phyloP scores from a whole-genome alignment of 2,113 vertebrate genomes.

The Takifugu flavidus region DNA sequence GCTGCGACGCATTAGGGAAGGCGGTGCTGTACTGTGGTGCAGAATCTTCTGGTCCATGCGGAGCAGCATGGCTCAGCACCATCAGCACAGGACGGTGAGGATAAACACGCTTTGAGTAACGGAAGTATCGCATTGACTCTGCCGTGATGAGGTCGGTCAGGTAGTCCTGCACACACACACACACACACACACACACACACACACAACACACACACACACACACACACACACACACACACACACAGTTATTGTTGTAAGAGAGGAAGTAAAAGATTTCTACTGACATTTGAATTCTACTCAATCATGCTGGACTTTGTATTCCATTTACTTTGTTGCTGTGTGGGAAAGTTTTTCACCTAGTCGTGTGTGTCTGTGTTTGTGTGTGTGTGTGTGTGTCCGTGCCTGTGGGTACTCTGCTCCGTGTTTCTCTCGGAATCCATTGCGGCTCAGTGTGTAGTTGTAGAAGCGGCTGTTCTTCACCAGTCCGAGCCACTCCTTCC shows the following conservation, averaged over 20 bases:
- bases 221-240: not conserved
- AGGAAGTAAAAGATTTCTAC: too few species aligned
- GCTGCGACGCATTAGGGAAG: conserved; percentile 93
- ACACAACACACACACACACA: not conserved
- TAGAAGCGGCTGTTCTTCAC: conserved; percentile 96
- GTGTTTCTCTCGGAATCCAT: conserved; percentile 83
- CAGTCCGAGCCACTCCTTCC: conserved; percentile 94
- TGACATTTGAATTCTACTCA: too few species aligned
- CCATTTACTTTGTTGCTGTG: too few species aligned
- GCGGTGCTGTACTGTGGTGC: conserved; percentile 90
- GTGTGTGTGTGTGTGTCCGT: conserved; percentile 7
- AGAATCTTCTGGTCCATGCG: conserved; percentile 91
- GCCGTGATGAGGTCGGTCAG: conserved; percentile 95
- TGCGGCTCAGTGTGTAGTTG: conserved; percentile 85
- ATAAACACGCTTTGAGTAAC: conserved; percentile 89
- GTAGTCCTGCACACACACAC: conserved; percentile 81
- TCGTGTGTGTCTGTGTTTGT: not conserved
- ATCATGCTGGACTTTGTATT: too few species aligned
- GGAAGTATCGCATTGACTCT: conserved; percentile 91
- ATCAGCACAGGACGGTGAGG: conserved; percentile 91
- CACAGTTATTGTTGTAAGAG: too few species aligned
- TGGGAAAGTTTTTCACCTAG: not conserved
- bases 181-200: not conserved
- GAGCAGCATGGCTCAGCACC: conserved; percentile 94
- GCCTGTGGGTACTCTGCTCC: conserved; percentile 89